Base-by-base conservation (phyloP, 2,888 invertebrate species). In the Onthophagus sagittarius region DNA sequence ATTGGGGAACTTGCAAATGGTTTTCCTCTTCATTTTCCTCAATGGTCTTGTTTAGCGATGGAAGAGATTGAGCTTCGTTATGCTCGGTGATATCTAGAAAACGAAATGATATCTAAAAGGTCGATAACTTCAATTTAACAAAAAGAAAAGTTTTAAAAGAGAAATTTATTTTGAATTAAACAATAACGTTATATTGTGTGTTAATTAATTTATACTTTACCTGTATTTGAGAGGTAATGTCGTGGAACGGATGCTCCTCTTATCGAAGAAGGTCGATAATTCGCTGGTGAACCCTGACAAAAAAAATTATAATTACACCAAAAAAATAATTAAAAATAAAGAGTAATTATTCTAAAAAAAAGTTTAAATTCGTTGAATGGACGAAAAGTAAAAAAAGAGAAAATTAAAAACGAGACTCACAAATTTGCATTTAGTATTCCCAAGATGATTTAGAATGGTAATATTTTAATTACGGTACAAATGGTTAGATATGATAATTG, bases 41-140 rank as follows among this genome's bases (percentile, higher is more conserved):
- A 76, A 80, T 78, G 23, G 81, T 76, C 71, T 83, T 81, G 71
- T 81, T 79, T 15, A 83, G 78, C 0, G 83, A 79, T 7, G 83
- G 83, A 53, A 83, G 76, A 14, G 83, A 83, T 62, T 81, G 72
- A 0, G 83, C 82, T 67, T 79, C 81, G 15, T 81, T 80, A 32
- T 80, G 78, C 32, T 79, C 78, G 62, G 79, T 74, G 81, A 82
- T 74, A 80, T 79, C 82, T 82, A 80, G 9, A 81, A 23, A 23
- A 23, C 23, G 3, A 23, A 23, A 23, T 23, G 23, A 15, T 23
- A 67, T 31, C 23, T 23, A 2, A 23, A 23, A 23, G 23, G 23
- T 5, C 0, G 7, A 63, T 63, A 63, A 63, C 4, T 14, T 63
- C 5, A 62, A 13, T 62, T 62, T 62, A 13, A 62, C 62, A 14